A percentile compares a stretch with the other conserved stretches of the same genome.
phyloP scores from a whole-genome alignment of 2,797 vertebrate species.

The Perdix hodgsoniae region DNA sequence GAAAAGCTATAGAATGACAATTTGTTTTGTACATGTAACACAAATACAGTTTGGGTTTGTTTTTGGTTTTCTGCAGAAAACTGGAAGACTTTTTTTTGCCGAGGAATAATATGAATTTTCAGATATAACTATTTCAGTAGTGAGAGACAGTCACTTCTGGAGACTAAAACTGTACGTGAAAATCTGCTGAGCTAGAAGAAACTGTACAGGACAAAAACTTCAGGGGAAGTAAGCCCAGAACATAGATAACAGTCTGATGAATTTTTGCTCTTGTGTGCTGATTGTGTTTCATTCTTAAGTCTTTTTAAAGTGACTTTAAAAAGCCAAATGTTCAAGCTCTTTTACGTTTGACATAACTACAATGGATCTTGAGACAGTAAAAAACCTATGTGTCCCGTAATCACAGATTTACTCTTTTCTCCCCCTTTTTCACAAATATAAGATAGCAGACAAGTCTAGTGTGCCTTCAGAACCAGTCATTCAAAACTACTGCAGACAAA shows the following conservation, averaged over 20 bases:
- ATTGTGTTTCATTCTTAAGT: neutral
- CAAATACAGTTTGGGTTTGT: neutral
- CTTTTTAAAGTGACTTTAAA: neutral
- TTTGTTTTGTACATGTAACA: neutral
- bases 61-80: neutral
- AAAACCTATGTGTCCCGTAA: neutral
- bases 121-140: neutral
- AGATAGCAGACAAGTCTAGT: neutral
- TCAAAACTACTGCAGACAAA: neutral
- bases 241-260: neutral
- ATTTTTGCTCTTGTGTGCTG: neutral
- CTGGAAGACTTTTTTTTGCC: accelerated
- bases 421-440: neutral
- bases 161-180: neutral
- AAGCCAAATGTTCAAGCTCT: neutral
- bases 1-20: neutral
- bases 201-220: neutral
- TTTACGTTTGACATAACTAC: neutral
- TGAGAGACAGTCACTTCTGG: neutral
- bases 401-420: neutral
- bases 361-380: neutral
- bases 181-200: neutral
- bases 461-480: neutral
- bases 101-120: neutral
- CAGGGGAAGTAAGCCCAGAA: neutral